phyloP scores from a whole-genome alignment of 1,140 invertebrate species.

The Mylabris phalerata region DNA sequence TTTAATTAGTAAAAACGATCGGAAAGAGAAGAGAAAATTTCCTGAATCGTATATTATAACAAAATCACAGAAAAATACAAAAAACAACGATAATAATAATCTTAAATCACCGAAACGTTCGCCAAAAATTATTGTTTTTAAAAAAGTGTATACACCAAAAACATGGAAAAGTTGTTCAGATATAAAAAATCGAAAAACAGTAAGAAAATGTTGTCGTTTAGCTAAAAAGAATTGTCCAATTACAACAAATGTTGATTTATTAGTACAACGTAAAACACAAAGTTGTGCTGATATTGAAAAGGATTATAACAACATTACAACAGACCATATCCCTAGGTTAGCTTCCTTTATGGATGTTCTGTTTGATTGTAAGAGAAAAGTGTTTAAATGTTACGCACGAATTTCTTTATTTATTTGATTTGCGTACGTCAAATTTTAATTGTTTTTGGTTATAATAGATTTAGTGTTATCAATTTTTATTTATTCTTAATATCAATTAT shows the following conservation, averaged over 20 bases:
- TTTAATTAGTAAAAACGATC: conserved; percentile 24
- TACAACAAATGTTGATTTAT: conserved; percentile 22
- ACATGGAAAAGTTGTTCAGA: conserved; percentile 41
- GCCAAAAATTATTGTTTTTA: conserved; percentile 30
- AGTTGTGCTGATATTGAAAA: conserved; percentile 34
- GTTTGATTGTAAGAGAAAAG: conserved; percentile 36
- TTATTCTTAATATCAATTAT: no score
- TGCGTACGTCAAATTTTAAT: background rate
- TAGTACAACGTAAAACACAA: conserved; percentile 25
- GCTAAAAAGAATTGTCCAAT: conserved; percentile 39
- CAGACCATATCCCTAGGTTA: conserved; percentile 31
- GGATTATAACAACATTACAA: conserved; percentile 9
- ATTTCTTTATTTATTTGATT: background rate
- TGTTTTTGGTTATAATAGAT: background rate
- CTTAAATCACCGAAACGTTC: conserved; percentile 25
- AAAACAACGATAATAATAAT: conserved; percentile 22
- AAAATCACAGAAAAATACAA: conserved; percentile 16
- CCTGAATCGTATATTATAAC: conserved; percentile 37
- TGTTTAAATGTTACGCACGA: conserved; percentile 4
- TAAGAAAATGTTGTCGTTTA: conserved; percentile 39
- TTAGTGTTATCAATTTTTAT: no score
- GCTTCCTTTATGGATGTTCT: conserved; percentile 29
- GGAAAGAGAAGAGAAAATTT: conserved; percentile 34
- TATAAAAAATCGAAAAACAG: conserved; percentile 33
- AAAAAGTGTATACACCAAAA: conserved; percentile 32